These are phyloP conservation scores for Cactoblastis cactorum DNA, from an alignment of 2,888 invertebrate genomes.

Conservation along the genomic window DNA sequence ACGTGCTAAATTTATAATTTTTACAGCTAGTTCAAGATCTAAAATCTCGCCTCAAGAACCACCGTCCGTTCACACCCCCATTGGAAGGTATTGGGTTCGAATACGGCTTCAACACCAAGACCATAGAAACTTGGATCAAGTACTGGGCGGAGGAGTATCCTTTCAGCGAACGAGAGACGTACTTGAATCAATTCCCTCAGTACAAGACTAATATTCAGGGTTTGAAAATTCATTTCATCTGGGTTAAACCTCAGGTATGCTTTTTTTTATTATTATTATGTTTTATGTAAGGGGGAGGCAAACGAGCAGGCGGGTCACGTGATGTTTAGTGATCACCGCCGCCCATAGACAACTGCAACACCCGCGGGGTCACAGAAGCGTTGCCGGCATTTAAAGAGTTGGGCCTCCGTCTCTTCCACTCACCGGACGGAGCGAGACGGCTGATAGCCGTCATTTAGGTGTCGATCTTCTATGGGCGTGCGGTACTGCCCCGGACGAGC, in stretches of 20 bases:
- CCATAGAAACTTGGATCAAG: constrained; percentile 81
- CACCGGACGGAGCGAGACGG: no score
- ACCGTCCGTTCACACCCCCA: constrained; percentile 65
- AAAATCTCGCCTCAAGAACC: constrained; percentile 44
- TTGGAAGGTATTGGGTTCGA: constrained; percentile 86
- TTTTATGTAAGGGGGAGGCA: no score
- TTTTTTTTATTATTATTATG: no score
- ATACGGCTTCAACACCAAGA: constrained; percentile 89
- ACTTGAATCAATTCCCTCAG: constrained; percentile 86
- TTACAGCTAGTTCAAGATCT: constrained; percentile 58
- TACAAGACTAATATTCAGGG: constrained; percentile 87
- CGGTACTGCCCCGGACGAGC: no score
- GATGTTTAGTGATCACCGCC: no score
- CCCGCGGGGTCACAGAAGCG: no score
- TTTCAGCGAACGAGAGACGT: constrained; percentile 78
- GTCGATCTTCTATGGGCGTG: no score
- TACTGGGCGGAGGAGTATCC: constrained; percentile 90
- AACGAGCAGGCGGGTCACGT: no score
- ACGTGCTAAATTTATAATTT: not conserved
- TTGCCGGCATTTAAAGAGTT: no score
- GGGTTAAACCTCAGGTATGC: constrained; percentile 78
- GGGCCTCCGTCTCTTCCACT: no score
- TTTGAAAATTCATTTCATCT: constrained; percentile 87
- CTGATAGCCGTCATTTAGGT: no score
- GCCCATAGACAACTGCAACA: no score